phyloP scores from a whole-genome alignment of 2,113 vertebrate genomes.

The Xiphophorus maculatus region DNA sequence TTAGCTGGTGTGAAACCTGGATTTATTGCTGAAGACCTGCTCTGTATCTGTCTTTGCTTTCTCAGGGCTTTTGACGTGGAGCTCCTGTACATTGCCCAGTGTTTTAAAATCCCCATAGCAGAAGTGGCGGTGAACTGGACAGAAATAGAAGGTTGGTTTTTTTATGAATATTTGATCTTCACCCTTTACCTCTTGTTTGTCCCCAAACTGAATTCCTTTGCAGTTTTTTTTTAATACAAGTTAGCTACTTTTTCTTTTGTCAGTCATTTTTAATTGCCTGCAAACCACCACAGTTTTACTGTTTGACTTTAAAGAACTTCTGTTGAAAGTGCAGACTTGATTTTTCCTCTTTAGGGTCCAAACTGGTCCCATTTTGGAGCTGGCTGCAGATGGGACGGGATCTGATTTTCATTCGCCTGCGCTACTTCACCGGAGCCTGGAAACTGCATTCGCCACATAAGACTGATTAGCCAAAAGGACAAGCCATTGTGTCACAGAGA shows the following conservation, averaged over 20 bases:
- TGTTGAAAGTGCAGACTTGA: constrained; percentile 8
- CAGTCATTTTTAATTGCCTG: not conserved
- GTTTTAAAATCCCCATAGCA: constrained; percentile 90
- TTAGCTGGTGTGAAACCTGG: not conserved
- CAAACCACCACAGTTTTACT: not conserved
- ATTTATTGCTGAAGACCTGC: constrained; percentile 16
- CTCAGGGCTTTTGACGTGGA: constrained; percentile 97
- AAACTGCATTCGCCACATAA: constrained; percentile 83
- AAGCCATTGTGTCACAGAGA: constrained; percentile 35
- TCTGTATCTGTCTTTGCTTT: not conserved
- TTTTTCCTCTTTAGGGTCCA: constrained; percentile 86
- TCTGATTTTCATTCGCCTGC: constrained; percentile 92
- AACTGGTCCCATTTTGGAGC: constrained; percentile 98
- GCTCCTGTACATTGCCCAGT: constrained; percentile 93
- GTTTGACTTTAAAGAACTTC: not conserved
- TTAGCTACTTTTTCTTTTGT: not conserved
- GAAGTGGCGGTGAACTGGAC: constrained; percentile 99
- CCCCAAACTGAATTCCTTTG: too few relatives aligned
- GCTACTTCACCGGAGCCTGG: constrained; percentile 96
- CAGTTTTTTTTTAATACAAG: not conserved
- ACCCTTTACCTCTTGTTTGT: too few relatives aligned
- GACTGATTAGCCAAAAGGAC: constrained; percentile 80
- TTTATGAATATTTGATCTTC: not conserved
- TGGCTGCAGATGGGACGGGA: constrained; percentile 98
- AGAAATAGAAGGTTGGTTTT: constrained; percentile 92